Conservation (phyloP, 2,888 invertebrate genomes). For the Mantis religiosa region DNA sequence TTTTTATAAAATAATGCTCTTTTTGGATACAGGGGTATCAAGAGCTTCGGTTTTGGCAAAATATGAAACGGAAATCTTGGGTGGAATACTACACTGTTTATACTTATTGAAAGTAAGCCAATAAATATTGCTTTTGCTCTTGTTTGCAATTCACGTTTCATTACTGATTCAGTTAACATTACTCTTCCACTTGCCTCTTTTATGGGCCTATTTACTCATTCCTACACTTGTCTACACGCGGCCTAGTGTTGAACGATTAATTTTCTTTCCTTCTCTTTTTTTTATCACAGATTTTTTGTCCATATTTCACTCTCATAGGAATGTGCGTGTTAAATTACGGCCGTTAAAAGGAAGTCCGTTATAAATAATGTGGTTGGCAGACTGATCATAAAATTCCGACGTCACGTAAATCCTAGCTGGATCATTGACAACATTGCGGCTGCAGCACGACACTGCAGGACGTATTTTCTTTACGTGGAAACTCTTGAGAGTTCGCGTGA, state of each 20-base stretch:
- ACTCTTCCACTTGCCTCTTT: too few relatives aligned
- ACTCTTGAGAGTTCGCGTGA: neutral
- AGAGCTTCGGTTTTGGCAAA: too few relatives aligned
- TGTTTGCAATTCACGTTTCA: too few relatives aligned
- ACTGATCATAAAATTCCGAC: neutral
- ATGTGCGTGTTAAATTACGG: neutral
- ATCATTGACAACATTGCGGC: neutral
- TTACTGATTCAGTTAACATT: too few relatives aligned
- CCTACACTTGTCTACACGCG: too few relatives aligned
- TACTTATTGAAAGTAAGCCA: too few relatives aligned
- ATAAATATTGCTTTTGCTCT: too few relatives aligned
- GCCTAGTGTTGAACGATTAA: neutral
- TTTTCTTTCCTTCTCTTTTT: neutral
- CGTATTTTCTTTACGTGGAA: neutral
- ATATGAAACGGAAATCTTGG: too few relatives aligned
- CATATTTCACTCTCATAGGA: neutral
- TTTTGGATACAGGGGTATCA: too few relatives aligned
- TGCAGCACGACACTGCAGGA: neutral
- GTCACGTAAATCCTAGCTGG: neutral
- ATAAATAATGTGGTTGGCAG: neutral
- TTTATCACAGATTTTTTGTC: neutral
- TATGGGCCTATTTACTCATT: too few relatives aligned
- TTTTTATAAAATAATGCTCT: too few relatives aligned
- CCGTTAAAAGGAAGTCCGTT: neutral
- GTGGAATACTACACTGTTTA: too few relatives aligned